A percentile compares a stretch with the other conserved stretches of the same genome.
Evolutionary conservation across 2,113 vertebrate species (phyloP).

Genomic region (Epinephelus cyanopodus): DNA sequence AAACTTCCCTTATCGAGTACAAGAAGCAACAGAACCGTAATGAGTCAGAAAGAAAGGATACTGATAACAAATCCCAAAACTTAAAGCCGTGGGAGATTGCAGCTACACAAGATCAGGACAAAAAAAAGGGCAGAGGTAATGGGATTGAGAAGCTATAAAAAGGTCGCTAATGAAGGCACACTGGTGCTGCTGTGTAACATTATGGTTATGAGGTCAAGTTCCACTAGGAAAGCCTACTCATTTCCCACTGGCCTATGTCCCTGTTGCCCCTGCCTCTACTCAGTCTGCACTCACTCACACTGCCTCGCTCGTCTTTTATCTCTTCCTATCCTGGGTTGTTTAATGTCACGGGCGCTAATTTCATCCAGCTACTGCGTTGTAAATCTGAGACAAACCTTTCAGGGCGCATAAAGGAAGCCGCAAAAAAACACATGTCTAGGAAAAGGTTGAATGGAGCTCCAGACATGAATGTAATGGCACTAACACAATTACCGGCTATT

Average conservation of each 20-base stretch:
- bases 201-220: constrained; percentile 70
- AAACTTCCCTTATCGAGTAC: too few relatives aligned
- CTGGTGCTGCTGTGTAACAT: constrained; percentile 49
- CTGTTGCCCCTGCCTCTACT: constrained; percentile 25
- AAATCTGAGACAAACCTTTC: constrained; percentile 43
- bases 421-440: constrained; percentile 34
- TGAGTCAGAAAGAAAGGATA: constrained; percentile 16
- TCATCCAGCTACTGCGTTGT: constrained; percentile 16
- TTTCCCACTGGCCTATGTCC: constrained; percentile 56
- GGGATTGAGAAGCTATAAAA: constrained; percentile 75
- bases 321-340: constrained; percentile 28
- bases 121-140: constrained; percentile 63
- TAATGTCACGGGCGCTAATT: constrained; percentile 46
- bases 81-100: constrained; percentile 8
- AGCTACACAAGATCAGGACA: constrained; percentile 31
- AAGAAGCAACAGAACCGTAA: constrained; percentile 9
- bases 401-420: not conserved
- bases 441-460: constrained; percentile 37
- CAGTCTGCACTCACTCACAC: constrained; percentile 13
- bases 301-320: constrained; percentile 24
- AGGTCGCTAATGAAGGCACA: constrained; percentile 69
- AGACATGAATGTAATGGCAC: constrained; percentile 33
- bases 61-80: constrained; percentile 32
- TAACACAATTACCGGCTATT: constrained; percentile 47
- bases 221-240: constrained; percentile 57